Evolutionary conservation across 2,888 invertebrate species (phyloP).

Genomic region (Diplolepis rosae): DNA sequence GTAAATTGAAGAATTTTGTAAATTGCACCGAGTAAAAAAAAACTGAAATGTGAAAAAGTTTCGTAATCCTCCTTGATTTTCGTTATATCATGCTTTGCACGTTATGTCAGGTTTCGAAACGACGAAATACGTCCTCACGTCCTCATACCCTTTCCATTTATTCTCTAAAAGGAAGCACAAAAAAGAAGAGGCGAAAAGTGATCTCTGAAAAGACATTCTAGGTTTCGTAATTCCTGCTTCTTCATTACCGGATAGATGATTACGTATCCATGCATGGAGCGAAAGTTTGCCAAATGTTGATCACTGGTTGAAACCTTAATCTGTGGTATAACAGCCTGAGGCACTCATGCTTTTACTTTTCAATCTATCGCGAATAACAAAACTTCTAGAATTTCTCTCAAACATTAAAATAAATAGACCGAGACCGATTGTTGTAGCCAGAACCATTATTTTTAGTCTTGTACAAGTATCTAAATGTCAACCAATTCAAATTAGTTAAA

Average conservation of each 20-base stretch:
- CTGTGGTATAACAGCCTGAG: not conserved
- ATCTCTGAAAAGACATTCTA: conserved; percentile 18
- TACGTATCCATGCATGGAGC: conserved; percentile 50
- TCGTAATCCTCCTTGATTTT: conserved; percentile 15
- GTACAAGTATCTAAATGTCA: not conserved
- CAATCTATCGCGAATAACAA: not conserved
- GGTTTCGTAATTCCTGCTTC: conserved; percentile 37
- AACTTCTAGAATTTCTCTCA: not conserved
- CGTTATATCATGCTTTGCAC: conserved; percentile 18
- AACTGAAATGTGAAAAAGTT: not conserved
- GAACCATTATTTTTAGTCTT: conserved; percentile 1
- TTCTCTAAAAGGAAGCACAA: conserved; percentile 34
- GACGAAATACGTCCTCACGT: not conserved
- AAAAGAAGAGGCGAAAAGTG: conserved; percentile 30
- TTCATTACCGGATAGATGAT: conserved; percentile 48
- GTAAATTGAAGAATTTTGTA: too few species aligned
- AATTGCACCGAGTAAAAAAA: not conserved
- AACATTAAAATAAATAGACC: not conserved
- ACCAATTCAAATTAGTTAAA: not conserved
- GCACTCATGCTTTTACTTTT: conserved; percentile 16
- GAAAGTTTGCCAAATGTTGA: conserved; percentile 52
- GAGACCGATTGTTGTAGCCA: conserved; percentile 8
- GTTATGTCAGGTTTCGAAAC: conserved; percentile 17
- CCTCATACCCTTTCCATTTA: not conserved
- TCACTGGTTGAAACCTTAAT: conserved; percentile 44